Percentiles rank a stretch among this genome's conserved stretches.
Evolutionary conservation across 2,113 vertebrate genomes (phyloP).

Genomic region (Neofelis nebulosa): DNA sequence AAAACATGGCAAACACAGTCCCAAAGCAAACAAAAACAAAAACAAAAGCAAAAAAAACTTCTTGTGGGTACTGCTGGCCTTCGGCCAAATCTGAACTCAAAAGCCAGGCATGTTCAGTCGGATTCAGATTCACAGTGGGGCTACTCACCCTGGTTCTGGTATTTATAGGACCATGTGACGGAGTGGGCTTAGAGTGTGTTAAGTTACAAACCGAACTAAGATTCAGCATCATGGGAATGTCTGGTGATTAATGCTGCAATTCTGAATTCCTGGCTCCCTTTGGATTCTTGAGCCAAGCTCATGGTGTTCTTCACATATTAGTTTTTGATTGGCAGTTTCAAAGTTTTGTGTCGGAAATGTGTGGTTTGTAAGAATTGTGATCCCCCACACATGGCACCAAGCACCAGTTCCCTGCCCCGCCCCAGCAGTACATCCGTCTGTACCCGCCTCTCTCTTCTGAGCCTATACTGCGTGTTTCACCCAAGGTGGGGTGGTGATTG

Average conservation of each 20-base stretch:
- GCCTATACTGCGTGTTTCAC: background rate
- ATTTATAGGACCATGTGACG: constrained; percentile 4
- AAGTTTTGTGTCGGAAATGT: constrained; percentile 21
- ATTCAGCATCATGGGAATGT: background rate
- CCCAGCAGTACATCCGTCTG: background rate
- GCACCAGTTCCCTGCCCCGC: constrained; percentile 53
- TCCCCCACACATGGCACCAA: constrained; percentile 72
- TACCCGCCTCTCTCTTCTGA: background rate
- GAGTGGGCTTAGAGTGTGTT: constrained; percentile 21
- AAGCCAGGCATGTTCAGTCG: constrained; percentile 1
- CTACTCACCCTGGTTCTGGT: constrained; percentile 60
- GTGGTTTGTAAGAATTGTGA: constrained; percentile 62
- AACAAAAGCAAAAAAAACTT: background rate
- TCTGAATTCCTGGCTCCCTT: constrained; percentile 19
- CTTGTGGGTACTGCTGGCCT: background rate
- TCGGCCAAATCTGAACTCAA: constrained; percentile 6
- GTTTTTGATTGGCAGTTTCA: constrained; percentile 69
- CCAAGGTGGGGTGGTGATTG: background rate
- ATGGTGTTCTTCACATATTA: background rate
- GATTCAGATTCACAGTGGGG: constrained; percentile 58
- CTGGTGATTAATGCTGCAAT: background rate
- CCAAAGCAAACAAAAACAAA: background rate
- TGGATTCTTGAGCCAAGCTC: background rate
- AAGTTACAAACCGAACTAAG: background rate
- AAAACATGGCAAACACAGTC: constrained; percentile 50